phyloP scores from a whole-genome alignment of 2,888 invertebrate genomes.

The Netelia melanura region DNA sequence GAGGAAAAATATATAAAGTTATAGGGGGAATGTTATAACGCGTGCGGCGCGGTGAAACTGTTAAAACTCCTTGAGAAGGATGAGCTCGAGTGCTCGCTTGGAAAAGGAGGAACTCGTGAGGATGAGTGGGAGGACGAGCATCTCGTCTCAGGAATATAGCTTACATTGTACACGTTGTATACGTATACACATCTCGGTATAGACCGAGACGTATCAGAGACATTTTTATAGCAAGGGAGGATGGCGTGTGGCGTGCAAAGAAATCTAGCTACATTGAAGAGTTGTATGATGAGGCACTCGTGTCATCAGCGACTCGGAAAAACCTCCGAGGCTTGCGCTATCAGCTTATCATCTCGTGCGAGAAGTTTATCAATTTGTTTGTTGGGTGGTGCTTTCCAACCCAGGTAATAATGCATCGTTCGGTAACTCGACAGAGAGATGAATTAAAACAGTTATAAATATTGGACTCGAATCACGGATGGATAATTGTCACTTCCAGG shows the following conservation, averaged over 20 bases:
- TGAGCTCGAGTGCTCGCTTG: conserved; percentile 28
- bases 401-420: not conserved
- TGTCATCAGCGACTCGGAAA: conserved; percentile 31
- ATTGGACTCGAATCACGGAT: too few relatives aligned
- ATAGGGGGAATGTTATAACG: conserved; percentile 17
- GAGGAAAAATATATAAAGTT: conserved; percentile 18
- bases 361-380: conserved; percentile 31
- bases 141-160: conserved; percentile 53
- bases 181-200: not conserved
- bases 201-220: conserved; percentile 40
- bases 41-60: conserved; percentile 58
- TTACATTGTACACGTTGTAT: conserved; percentile 23
- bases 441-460: not conserved
- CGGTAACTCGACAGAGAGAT: not conserved
- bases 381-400: not conserved
- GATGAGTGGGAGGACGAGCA: conserved; percentile 32
- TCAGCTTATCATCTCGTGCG: conserved; percentile 24
- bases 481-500: too few relatives aligned
- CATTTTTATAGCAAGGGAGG: conserved; percentile 24
- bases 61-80: conserved; percentile 66
- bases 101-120: conserved; percentile 32
- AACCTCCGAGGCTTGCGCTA: conserved; percentile 25
- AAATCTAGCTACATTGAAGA: conserved; percentile 34
- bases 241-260: conserved; percentile 25
- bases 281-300: conserved; percentile 28